These are phyloP conservation scores for Mormyrops boulengeri DNA, from an alignment of 2,797 vertebrate species.

Conservation along the genomic window DNA sequence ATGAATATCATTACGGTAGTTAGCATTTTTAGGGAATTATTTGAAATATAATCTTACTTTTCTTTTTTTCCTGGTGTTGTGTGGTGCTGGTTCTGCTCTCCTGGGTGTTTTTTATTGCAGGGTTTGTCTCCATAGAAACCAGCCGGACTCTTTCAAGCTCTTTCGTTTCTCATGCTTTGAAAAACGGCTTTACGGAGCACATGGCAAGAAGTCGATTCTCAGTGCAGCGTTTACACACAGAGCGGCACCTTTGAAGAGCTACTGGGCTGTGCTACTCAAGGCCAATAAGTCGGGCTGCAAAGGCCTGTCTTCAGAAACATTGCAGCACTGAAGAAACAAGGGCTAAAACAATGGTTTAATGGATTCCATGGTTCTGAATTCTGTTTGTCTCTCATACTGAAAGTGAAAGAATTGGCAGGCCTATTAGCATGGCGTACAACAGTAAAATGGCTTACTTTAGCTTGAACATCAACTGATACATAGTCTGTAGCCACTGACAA, in stretches of 20 bases:
- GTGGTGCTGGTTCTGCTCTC: not conserved
- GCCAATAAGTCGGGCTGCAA: not conserved
- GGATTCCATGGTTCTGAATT: not conserved
- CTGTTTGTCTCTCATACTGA: not conserved
- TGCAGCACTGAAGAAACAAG: not conserved
- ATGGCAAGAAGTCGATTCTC: conserved; percentile 41
- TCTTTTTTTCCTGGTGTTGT: not conserved
- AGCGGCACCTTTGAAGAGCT: conserved; percentile 10
- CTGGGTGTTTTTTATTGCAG: not conserved
- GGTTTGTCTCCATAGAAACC: conserved; percentile 47
- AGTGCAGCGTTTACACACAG: conserved; percentile 25
- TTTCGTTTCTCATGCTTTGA: conserved; percentile 41
- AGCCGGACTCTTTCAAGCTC: conserved; percentile 29
- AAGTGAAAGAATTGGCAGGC: not conserved
- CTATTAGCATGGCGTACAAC: not conserved
- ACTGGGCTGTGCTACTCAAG: not conserved
- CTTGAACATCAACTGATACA: not conserved
- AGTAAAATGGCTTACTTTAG: not conserved
- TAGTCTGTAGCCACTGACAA: not conserved
- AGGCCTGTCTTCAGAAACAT: not conserved
- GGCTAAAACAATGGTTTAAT: not conserved
- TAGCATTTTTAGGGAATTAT: not conserved
- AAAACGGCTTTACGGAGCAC: conserved; percentile 33
- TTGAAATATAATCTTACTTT: not conserved
- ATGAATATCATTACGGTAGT: not conserved